phyloP scores from a whole-genome alignment of 2,888 invertebrate genomes.

The Octonoba sinensis region DNA sequence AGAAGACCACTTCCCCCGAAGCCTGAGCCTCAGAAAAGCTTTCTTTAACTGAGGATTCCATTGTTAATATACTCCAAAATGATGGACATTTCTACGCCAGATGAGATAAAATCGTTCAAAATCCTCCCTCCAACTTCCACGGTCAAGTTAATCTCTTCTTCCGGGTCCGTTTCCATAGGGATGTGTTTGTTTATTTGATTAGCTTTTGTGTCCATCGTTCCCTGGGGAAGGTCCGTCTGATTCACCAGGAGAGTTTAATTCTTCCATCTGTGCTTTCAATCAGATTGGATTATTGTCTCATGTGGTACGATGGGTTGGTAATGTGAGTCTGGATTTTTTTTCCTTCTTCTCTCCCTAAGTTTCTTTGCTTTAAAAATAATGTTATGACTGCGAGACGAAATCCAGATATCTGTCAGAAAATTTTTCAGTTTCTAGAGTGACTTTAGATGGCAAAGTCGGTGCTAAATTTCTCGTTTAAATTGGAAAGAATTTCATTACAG shows the following conservation, averaged over 20 bases:
- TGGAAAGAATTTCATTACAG: too few species aligned
- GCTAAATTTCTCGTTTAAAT: too few species aligned
- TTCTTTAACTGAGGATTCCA: slow-evolving; percentile 2
- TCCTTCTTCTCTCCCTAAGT: not conserved
- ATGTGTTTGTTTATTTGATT: slow-evolving; percentile 61
- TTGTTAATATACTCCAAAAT: slow-evolving; percentile 48
- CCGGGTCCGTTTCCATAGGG: slow-evolving; percentile 30
- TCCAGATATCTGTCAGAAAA: too few species aligned
- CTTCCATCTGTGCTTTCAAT: slow-evolving; percentile 42
- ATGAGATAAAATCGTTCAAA: slow-evolving; percentile 53
- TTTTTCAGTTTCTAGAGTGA: too few species aligned
- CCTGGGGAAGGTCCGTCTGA: slow-evolving; percentile 22
- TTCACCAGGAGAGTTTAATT: slow-evolving; percentile 51
- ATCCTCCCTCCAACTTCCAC: slow-evolving; percentile 4
- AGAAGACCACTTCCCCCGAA: too few species aligned
- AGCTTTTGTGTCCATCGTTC: slow-evolving; percentile 25
- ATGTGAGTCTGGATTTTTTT: slow-evolving; percentile 9
- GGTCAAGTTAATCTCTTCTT: slow-evolving; percentile 40
- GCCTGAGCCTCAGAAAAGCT: too few species aligned
- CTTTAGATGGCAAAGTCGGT: too few species aligned
- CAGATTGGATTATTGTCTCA: slow-evolving; percentile 53
- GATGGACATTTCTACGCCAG: slow-evolving; percentile 30
- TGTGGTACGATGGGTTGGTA: slow-evolving; percentile 8
- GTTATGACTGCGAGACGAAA: too few species aligned
- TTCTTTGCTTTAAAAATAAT: too few species aligned